Conservation (phyloP, 2,888 invertebrate species). For the Epistrophe grossulariae region DNA sequence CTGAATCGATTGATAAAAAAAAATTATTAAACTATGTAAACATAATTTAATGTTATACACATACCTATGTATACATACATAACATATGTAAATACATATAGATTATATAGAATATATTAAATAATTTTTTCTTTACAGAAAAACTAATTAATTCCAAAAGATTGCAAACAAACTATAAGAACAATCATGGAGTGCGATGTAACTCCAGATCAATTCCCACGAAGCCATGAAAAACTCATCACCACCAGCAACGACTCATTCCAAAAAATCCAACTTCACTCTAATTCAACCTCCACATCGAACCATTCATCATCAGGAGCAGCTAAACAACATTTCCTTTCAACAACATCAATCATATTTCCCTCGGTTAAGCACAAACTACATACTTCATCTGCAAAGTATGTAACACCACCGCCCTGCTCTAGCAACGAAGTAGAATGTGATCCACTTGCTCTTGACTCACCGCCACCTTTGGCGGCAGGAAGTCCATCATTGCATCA, state of each 20-base stretch:
- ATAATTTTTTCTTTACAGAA: constrained; percentile 35
- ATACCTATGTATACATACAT: too few species aligned
- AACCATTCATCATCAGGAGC: constrained; percentile 62
- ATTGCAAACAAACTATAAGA: constrained; percentile 54
- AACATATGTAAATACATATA: too few species aligned
- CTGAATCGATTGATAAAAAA: too few species aligned
- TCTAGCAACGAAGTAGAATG: constrained; percentile 82
- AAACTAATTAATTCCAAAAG: constrained; percentile 7
- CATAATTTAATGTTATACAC: too few species aligned
- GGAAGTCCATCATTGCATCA: constrained; percentile 58
- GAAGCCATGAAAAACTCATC: constrained; percentile 69
- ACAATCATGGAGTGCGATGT: constrained; percentile 78
- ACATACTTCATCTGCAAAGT: constrained; percentile 76
- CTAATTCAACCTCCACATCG: constrained; percentile 63
- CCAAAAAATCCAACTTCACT: constrained; percentile 72
- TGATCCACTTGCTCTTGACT: constrained; percentile 83
- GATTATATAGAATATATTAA: too few species aligned
- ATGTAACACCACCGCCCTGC: constrained; percentile 79
- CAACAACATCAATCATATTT: constrained; percentile 73
- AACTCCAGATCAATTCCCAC: constrained; percentile 75
- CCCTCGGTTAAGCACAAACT: constrained; percentile 67
- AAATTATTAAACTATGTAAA: too few species aligned
- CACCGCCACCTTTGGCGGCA: constrained; percentile 67
- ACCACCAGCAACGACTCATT: constrained; percentile 71
- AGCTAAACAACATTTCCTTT: constrained; percentile 68